Evolutionary conservation across 1,140 invertebrate genomes (phyloP), one percentile per base, ranked within the genome.

Genomic region (Lordiphosa stackelbergi): DNA sequence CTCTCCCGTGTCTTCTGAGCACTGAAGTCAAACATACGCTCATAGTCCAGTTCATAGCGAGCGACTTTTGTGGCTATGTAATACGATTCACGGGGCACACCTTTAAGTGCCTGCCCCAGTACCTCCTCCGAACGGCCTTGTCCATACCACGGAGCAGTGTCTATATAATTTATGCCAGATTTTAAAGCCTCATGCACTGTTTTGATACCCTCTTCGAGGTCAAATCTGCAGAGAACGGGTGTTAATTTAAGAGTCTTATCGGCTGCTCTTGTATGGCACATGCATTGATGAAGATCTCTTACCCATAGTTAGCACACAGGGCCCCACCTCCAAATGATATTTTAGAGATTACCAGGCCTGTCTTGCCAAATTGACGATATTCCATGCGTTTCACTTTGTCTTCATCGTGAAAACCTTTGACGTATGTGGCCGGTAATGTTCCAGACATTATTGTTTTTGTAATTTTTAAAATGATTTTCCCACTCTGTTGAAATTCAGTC

Each of bases 61-160:
- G 95, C 95, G 12, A 97, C 93, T 90, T 98, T 98, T 6, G 96
- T 97, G 8, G 92, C 94, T 10, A 99, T 91, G 79, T 96, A 97
- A 88, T 94, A 98, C 4, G 94, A 90, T 54, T 93, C 66, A 34
- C 97, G 89, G 0, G 96, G 96, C 58, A 97, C 90, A 35, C 89
- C 91, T 86, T 91, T 89, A 0, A 98, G 88, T 1, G 94, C 95
- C 90, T 95, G 93, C 58, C 96, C 97, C 6, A 98, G 87, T 34
- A 94, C 89, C 62, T 89, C 89, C 88, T 98, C 96, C 0, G 94
- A 93, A 31, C 89, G 90, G 8, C 96, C 95, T 89, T 95, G 95
- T 0, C 96, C 96, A 87, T 98, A 98, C 92, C 93, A 98, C 0
- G 95, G 95, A 1, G 93, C 94, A 0, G 95, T 97, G 85, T 98